These are phyloP conservation scores for Psittacus erithacus DNA, from an alignment of 2,113 vertebrate genomes.

Conservation along the genomic window DNA sequence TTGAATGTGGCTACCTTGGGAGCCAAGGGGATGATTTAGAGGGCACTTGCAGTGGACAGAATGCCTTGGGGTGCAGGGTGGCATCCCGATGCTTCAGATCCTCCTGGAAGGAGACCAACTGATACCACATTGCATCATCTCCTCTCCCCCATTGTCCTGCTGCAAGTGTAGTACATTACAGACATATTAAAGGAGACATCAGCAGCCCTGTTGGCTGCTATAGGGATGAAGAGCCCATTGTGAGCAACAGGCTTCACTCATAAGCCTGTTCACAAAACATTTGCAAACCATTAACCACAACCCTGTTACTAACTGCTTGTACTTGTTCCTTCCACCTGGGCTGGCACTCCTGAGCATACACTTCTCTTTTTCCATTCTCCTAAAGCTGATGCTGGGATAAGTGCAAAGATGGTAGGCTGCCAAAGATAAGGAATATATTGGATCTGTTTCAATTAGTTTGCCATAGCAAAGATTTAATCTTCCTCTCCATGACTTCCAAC, in stretches of 20 bases:
- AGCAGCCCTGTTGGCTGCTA: background rate
- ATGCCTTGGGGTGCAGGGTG: background rate
- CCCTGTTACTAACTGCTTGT: constrained; percentile 29
- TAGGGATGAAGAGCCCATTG: constrained; percentile 6
- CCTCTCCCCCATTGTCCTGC: background rate
- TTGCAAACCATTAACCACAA: constrained; percentile 45
- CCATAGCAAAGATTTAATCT: background rate
- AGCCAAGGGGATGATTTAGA: background rate
- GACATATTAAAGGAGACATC: background rate
- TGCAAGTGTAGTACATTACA: rapidly evolving
- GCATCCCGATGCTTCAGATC: background rate
- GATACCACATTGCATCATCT: background rate
- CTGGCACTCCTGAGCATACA: background rate
- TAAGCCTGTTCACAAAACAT: constrained; percentile 36
- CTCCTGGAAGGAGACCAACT: rapidly evolving
- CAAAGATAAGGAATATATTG: constrained; percentile 9
- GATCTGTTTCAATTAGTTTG: constrained; percentile 37
- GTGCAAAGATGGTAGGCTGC: background rate
- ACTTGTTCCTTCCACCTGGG: background rate
- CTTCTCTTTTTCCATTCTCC: background rate
- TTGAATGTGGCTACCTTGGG: background rate
- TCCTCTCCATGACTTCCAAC: background rate
- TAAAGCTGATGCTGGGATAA: background rate
- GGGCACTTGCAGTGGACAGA: rapidly evolving
- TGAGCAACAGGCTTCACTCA: constrained; percentile 21